Conservation (phyloP, 1,140 invertebrate genomes). For the Melitaea cinxia region DNA sequence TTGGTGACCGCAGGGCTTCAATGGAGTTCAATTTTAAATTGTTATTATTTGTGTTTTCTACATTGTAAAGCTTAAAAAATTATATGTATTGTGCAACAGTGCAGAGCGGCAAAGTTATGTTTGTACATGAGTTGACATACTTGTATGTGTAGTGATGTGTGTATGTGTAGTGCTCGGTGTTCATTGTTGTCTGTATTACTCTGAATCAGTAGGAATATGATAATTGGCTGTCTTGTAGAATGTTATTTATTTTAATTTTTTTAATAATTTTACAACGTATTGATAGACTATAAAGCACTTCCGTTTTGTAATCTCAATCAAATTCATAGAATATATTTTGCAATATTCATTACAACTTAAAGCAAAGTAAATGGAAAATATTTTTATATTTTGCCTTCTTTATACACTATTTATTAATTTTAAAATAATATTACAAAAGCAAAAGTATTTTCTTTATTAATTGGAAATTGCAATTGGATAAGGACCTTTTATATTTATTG, state of each 20-base stretch:
- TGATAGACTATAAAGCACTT: not conserved
- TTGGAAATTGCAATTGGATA: no score
- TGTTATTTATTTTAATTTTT: constrained; percentile 4
- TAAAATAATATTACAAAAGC: not conserved
- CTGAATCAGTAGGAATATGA: not conserved
- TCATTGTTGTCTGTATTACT: not conserved
- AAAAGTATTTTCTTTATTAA: not conserved
- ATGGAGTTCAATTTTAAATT: no score
- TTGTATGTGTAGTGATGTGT: not conserved
- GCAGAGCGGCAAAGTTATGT: not conserved
- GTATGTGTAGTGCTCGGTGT: not conserved
- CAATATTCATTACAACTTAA: not conserved
- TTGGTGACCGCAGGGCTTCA: no score
- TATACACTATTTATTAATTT: constrained; percentile 3
- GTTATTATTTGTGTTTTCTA: no score
- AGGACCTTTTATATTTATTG: no score
- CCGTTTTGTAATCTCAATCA: not conserved
- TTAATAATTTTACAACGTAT: not conserved
- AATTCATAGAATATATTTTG: not conserved
- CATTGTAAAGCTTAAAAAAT: no score
- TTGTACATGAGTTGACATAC: not conserved
- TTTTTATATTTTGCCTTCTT: constrained; percentile 6
- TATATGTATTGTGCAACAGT: not conserved
- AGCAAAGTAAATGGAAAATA: not conserved
- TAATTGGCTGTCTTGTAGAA: not conserved